These are phyloP conservation scores for Odontomachus brunneus DNA, from an alignment of 1,140 invertebrate genomes.

Conservation along the genomic window DNA sequence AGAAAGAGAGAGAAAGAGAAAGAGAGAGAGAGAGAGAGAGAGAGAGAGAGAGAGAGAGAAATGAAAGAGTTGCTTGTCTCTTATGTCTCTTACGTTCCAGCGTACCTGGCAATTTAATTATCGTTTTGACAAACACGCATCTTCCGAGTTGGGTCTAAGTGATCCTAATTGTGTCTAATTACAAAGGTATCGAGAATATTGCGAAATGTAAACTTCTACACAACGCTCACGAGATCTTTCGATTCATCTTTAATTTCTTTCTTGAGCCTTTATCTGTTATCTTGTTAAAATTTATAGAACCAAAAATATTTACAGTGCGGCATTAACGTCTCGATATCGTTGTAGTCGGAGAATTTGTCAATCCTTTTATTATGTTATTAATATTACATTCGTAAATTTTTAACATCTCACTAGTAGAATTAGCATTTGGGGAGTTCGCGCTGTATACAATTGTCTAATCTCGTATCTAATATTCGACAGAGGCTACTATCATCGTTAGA, in stretches of 20 bases:
- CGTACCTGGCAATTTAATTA: conserved; percentile 35
- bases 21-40: background rate
- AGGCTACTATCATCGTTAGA: background rate
- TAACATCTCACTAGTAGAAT: background rate
- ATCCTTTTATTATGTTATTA: too few relatives aligned
- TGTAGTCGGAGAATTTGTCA: too few relatives aligned
- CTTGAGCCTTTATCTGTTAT: too few relatives aligned
- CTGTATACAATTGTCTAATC: too few relatives aligned
- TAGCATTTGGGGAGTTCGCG: background rate
- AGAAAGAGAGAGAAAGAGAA: too few relatives aligned
- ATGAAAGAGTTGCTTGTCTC: background rate
- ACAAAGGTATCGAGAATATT: background rate
- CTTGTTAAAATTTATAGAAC: too few relatives aligned
- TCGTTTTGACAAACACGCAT: conserved; percentile 27
- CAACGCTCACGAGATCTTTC: too few relatives aligned
- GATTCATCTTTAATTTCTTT: background rate
- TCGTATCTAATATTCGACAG: conserved; percentile 9
- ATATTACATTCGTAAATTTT: too few relatives aligned
- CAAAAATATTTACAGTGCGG: too few relatives aligned
- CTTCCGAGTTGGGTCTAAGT: background rate
- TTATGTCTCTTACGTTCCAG: background rate
- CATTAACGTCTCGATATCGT: too few relatives aligned
- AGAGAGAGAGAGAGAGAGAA: background rate
- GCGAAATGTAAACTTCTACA: too few relatives aligned
- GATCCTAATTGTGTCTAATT: background rate